phyloP scores from a whole-genome alignment of 2,888 invertebrate species.

The Pristionchus japonicus region DNA sequence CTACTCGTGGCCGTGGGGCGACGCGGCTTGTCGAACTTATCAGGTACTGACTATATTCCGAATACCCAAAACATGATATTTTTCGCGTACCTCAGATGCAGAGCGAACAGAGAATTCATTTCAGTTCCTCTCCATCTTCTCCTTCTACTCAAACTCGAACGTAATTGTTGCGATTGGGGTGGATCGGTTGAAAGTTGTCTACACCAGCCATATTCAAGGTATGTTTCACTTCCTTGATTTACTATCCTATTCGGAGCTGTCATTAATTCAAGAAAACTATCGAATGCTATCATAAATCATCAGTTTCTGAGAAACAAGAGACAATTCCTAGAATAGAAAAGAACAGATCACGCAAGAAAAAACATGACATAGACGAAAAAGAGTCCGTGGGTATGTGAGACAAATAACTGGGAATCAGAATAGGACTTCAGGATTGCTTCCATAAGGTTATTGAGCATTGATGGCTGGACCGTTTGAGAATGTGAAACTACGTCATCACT shows the following conservation, averaged over 20 bases:
- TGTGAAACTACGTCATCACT: background rate
- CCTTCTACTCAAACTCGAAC: conserved; percentile 69
- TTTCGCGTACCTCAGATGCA: conserved; percentile 36
- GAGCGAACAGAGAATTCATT: conserved; percentile 45
- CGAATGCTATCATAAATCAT: too few relatives aligned
- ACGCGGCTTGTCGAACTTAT: conserved; percentile 52
- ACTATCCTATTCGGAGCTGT: too few relatives aligned
- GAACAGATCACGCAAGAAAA: too few relatives aligned
- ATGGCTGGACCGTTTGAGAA: background rate
- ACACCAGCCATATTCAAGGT: conserved; percentile 68
- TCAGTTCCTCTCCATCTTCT: conserved; percentile 65
- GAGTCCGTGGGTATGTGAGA: too few relatives aligned
- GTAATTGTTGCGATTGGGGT: conserved; percentile 68
- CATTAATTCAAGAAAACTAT: too few relatives aligned
- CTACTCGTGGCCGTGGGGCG: conserved; percentile 66
- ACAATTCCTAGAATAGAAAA: background rate
- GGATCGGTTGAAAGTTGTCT: conserved; percentile 67
- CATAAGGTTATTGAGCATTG: background rate
- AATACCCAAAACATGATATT: background rate
- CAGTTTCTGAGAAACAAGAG: background rate
- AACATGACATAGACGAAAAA: too few relatives aligned
- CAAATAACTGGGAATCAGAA: too few relatives aligned
- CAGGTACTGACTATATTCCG: background rate
- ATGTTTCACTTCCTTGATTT: background rate
- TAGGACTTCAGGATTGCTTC: background rate